These are phyloP conservation scores for Mellilla xanthometata DNA, from an alignment of 2,888 invertebrate species.

Conservation along the genomic window DNA sequence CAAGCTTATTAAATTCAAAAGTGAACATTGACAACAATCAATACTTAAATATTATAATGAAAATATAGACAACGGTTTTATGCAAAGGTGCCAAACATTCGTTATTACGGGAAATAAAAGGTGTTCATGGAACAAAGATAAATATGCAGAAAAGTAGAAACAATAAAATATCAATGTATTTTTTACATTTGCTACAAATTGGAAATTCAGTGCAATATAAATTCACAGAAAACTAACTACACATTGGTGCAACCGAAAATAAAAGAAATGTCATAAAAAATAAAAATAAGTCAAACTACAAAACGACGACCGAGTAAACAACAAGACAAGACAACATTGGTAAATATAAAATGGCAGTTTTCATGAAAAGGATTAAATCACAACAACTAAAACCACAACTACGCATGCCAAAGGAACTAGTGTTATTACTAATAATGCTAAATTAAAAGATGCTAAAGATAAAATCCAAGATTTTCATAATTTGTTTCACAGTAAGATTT, in stretches of 20 bases:
- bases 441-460: constrained; percentile 9
- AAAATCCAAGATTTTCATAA: constrained; percentile 1
- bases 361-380: constrained; percentile 31
- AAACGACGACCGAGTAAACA: constrained; percentile 33
- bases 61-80: no score
- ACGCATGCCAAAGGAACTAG: constrained; percentile 38
- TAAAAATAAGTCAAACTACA: constrained; percentile 2
- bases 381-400: constrained; percentile 36
- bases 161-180: no score
- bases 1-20: no score
- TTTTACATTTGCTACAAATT: no score
- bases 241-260: neutral
- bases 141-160: no score
- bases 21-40: no score
- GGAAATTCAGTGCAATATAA: no score
- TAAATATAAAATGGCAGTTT: constrained; percentile 46
- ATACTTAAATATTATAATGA: no score
- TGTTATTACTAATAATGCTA: constrained; percentile 9
- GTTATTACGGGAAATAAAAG: no score
- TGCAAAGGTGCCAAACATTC: no score
- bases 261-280: neutral
- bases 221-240: no score
- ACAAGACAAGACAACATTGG: constrained; percentile 26
- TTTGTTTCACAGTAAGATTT: neutral
- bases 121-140: no score